Evolutionary conservation across 2,888 invertebrate species (phyloP).

Genomic region (Priocnemis perturbator): DNA sequence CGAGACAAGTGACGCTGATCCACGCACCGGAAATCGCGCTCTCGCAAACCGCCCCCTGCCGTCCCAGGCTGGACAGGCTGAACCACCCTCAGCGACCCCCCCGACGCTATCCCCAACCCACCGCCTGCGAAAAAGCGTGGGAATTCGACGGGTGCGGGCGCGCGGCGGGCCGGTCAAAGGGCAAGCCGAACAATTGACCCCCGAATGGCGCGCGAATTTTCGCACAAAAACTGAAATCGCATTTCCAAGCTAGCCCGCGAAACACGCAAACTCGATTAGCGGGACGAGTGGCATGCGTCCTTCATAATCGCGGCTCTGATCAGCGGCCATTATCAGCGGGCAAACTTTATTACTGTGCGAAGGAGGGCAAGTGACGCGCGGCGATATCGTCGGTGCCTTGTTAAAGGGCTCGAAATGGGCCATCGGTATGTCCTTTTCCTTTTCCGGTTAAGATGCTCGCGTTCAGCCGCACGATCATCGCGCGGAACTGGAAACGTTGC

Average conservation of each 20-base stretch:
- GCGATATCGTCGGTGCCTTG: not conserved
- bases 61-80: not conserved
- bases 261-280: slow-evolving; percentile 33
- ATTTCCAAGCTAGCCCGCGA: slow-evolving; percentile 18
- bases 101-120: not conserved
- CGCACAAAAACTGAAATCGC: slow-evolving; percentile 36
- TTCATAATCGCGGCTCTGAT: slow-evolving; percentile 34
- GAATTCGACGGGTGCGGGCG: slow-evolving; percentile 2
- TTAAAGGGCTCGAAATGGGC: too few species aligned
- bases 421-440: too few species aligned
- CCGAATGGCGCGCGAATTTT: slow-evolving; percentile 20
- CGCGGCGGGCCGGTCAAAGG: slow-evolving; percentile 23
- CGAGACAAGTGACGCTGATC: slow-evolving; percentile 29
- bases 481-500: too few species aligned
- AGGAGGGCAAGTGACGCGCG: not conserved
- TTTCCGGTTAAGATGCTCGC: too few species aligned
- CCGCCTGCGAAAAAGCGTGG: slow-evolving; percentile 13
- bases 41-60: not conserved
- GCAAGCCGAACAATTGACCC: slow-evolving; percentile 12
- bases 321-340: slow-evolving; percentile 10
- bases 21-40: slow-evolving; percentile 2
- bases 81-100: not conserved
- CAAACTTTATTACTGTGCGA: not conserved
- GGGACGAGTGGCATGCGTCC: slow-evolving; percentile 5
- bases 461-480: too few species aligned